Evolutionary conservation across 1,140 invertebrate species (phyloP), one percentile per base, ranked within the genome.

Genomic region (Pseudoatta argentina): DNA sequence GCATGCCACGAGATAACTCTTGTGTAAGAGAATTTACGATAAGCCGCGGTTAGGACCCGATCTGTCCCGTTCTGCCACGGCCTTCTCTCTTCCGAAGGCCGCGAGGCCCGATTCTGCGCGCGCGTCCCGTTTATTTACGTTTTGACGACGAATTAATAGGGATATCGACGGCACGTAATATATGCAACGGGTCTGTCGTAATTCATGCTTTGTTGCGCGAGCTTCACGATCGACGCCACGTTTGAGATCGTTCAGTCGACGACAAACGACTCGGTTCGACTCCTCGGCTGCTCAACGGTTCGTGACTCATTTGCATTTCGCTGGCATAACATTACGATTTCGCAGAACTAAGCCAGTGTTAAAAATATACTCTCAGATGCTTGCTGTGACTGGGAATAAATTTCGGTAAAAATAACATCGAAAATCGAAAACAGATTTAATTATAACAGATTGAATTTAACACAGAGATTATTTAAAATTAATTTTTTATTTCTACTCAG

Each of bases 21-120:
- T 86, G 86, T 67, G 89, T 86, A 91, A 91, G 89, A 91, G 86
- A 91, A 77, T 85, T 78, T 66, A 77, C 82, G 59, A 39, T 66
- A 85, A 77, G 30, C 30, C 48, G 82, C 82, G 82, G 72, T 77
- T 63, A 85, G 69, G 39, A 85, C 81, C 18, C 48, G 27, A 57
- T 51, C 16, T 61, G 59, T 44, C 14, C 57, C 57, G 30, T 59
- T 39, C 24, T 3, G 18, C 21, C 59, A 27, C 63, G 64, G 78
- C 78, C 78, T 82, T 85, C 77, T 77, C 72, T 77, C 21, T 55
- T n/a, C 5, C 72, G 73, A 77, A 77, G 71, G 73, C 73, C 71
- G 73, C 30, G 57, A 30, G 21, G 72, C 48, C 57, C n/a, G n/a
- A 48, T n/a, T 85, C 16, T 24, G n/a, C 59, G 5, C 34, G 10